Evolutionary conservation across 2,113 vertebrate genomes (phyloP).

Genomic region (Microtus pennsylvanicus): DNA sequence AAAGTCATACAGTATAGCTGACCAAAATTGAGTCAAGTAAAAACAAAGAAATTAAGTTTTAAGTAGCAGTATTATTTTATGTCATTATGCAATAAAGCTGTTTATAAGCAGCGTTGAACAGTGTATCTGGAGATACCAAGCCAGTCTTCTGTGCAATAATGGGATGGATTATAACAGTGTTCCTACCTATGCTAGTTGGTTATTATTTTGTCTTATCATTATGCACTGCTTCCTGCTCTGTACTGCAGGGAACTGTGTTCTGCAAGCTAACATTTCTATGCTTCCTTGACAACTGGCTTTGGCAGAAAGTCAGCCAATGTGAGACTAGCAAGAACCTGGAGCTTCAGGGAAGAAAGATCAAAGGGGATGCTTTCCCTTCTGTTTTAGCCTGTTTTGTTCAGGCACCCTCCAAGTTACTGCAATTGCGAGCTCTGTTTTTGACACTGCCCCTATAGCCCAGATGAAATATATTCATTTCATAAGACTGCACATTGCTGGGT

Average conservation of each 20-base stretch:
- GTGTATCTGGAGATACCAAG: neutral
- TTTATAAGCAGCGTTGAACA: neutral
- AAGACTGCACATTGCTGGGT: neutral
- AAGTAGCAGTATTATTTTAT: constrained; percentile 4
- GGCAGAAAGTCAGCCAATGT: neutral
- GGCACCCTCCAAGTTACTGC: neutral
- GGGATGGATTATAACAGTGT: neutral
- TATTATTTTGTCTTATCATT: neutral
- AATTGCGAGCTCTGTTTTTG: neutral
- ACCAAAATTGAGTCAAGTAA: constrained; percentile 21
- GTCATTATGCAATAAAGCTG: neutral
- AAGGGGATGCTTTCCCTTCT: neutral
- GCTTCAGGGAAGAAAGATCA: neutral
- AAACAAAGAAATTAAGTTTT: constrained; percentile 17
- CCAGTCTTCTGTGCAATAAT: neutral
- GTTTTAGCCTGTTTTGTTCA: neutral
- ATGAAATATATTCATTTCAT: neutral
- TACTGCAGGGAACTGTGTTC: neutral
- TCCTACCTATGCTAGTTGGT: neutral
- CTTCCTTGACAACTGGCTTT: neutral
- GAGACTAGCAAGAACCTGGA: neutral
- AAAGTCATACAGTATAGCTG: neutral
- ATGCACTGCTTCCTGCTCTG: neutral
- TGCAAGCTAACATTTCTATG: neutral
- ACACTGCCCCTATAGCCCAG: neutral